These are phyloP conservation scores for Endomychus coccineus DNA, from an alignment of 2,888 invertebrate genomes.

Conservation along the genomic window DNA sequence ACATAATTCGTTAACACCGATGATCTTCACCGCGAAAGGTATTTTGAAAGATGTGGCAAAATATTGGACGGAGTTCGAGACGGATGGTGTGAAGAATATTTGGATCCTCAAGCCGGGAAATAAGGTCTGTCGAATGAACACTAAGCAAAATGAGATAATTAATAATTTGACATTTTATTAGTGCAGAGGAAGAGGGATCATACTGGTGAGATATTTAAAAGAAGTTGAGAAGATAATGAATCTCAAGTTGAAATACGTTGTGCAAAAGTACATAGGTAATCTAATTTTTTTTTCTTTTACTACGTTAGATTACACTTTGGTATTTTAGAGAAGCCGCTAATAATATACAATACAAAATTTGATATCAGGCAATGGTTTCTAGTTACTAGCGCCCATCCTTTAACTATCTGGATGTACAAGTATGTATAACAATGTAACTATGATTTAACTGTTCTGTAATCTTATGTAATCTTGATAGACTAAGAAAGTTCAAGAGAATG, in stretches of 20 bases:
- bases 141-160: neutral
- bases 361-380: slow-evolving; percentile 95
- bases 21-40: slow-evolving; percentile 48
- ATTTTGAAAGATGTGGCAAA: slow-evolving; percentile 59
- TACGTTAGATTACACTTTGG: too few relatives aligned
- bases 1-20: slow-evolving; percentile 22
- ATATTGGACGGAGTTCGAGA: slow-evolving; percentile 74
- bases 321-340: slow-evolving; percentile 73
- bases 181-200: slow-evolving; percentile 85
- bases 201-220: slow-evolving; percentile 75
- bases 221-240: slow-evolving; percentile 69
- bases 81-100: slow-evolving; percentile 81
- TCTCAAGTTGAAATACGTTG: slow-evolving; percentile 74
- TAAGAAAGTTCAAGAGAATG: too few relatives aligned
- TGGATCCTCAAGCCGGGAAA: slow-evolving; percentile 96
- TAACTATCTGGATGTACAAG: slow-evolving; percentile 91
- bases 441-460: too few relatives aligned
- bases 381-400: slow-evolving; percentile 81
- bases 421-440: too few relatives aligned
- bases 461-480: too few relatives aligned
- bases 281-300: neutral
- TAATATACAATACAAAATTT: slow-evolving; percentile 87
- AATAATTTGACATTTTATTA: slow-evolving; percentile 1
- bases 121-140: slow-evolving; percentile 11
- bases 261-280: slow-evolving; percentile 91